phyloP scores from a whole-genome alignment of 2,113 vertebrate genomes.

The Siphamia tubifer region DNA sequence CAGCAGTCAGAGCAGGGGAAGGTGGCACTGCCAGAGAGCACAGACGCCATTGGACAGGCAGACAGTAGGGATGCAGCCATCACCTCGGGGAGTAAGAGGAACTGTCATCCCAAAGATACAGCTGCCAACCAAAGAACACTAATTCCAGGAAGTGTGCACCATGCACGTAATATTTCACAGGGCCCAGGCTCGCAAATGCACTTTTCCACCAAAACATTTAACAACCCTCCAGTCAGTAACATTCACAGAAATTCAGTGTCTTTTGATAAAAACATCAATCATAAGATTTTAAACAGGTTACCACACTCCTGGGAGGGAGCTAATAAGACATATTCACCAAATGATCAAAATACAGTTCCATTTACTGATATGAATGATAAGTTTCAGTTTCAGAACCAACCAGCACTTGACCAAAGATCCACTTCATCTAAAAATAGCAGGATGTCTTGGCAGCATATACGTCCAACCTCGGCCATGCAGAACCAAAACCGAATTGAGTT shows the following conservation, averaged over 20 bases:
- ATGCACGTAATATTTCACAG: constrained; percentile 83
- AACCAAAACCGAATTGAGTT: constrained; percentile 83
- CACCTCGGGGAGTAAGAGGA: constrained; percentile 79
- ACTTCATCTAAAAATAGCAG: constrained; percentile 80
- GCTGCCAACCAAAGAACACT: constrained; percentile 79
- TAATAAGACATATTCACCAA: constrained; percentile 80
- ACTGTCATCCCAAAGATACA: constrained; percentile 74
- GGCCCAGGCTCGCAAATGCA: constrained; percentile 84
- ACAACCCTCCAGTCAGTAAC: constrained; percentile 66
- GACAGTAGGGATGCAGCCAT: constrained; percentile 78
- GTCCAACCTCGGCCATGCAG: constrained; percentile 74
- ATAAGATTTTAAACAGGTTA: constrained; percentile 74
- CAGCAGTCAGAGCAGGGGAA: constrained; percentile 83
- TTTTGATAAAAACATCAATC: constrained; percentile 81
- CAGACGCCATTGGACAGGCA: constrained; percentile 78
- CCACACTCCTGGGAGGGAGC: constrained; percentile 86
- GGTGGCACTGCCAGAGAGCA: constrained; percentile 83
- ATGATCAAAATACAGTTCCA: constrained; percentile 81
- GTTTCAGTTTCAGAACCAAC: constrained; percentile 85
- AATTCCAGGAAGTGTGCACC: constrained; percentile 80
- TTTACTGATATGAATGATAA: constrained; percentile 78
- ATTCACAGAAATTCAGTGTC: constrained; percentile 73
- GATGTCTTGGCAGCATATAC: constrained; percentile 88
- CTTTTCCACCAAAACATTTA: constrained; percentile 85
- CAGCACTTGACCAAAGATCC: constrained; percentile 82